Evolutionary conservation across 2,797 vertebrate species (phyloP), one percentile per base, ranked within the genome.

Genomic region (Lateolabrax maculatus): DNA sequence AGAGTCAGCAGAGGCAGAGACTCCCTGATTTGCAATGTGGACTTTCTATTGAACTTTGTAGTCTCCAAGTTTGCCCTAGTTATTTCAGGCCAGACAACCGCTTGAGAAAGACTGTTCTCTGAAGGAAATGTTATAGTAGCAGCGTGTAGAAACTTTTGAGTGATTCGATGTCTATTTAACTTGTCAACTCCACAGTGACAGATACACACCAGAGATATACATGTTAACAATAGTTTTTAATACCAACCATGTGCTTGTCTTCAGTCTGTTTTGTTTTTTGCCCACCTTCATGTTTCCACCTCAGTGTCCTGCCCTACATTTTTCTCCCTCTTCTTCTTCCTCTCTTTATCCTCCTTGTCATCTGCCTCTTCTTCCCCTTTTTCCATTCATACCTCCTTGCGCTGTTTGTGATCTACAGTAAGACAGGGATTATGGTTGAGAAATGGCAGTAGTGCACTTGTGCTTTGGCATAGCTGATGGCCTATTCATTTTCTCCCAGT

Each of bases 351-450:
- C 41, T 70, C 34, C 41, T 36, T 41, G 7, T 53, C 64, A 46
- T 62, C 70, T 44, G 34, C 55, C 66, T 31, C 25, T 16, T 67
- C 56, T 49, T 27, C 13, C 46, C 44, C 19, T 44, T 44, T 57
- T 37, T 41, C 57, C 66, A 52, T 78, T 49, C 56, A 36, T 67
- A 34, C 60, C 29, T 75, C 79, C 84, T 74, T 81, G 65, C 83
- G 71, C 39, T 62, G 84, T 80, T 77, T 72, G 60, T 69, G 51
- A 80, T 89, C 78, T 79, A 65, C 79, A 85, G 88, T 84, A 62
- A 85, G 12, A 52, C 79, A 39, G 80, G 84, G 86, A 86, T 86
- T 85, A 85, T 51, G 70, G 58, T n/a, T 36, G 78, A 80, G 79
- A 88, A 84, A 87, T 64, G 56, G 63, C 37, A 55, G 53, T 4